Percentiles rank a stretch among this genome's conserved stretches.
These are phyloP conservation scores for Elgonia sp. DNA, from an alignment of 2,888 invertebrate genomes.

Conservation along the genomic window DNA sequence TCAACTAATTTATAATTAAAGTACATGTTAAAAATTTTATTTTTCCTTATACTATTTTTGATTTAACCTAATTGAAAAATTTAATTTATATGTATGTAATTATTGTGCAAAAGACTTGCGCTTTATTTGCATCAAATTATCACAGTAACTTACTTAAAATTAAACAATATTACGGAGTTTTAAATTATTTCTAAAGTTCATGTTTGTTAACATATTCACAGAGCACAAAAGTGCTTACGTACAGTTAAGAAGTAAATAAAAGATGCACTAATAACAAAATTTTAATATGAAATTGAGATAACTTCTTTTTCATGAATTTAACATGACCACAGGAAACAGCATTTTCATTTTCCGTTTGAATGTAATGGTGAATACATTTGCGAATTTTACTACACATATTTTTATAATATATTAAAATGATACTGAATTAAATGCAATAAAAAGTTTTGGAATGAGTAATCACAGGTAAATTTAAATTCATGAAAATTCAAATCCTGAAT, in stretches of 20 bases:
- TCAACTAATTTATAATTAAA: no score
- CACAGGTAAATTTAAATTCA: neutral
- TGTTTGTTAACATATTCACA: neutral
- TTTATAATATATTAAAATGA: slow-evolving; percentile 5
- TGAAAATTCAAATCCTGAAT: neutral
- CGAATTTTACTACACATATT: neutral
- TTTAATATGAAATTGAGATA: slow-evolving; percentile 7
- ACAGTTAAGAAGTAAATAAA: slow-evolving; percentile 1
- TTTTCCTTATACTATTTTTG: no score
- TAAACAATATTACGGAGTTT: neutral
- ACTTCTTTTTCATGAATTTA: slow-evolving; percentile 8
- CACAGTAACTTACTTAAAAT: neutral
- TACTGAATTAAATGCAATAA: slow-evolving; percentile 3
- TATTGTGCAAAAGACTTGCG: no score
- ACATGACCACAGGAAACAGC: slow-evolving; percentile 8
- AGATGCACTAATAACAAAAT: neutral
- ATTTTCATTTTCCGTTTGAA: slow-evolving; percentile 1
- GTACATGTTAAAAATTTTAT: no score
- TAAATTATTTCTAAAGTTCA: neutral
- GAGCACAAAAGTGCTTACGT: neutral
- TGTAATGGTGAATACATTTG: slow-evolving; percentile 8
- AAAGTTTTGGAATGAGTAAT: neutral
- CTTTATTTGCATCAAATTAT: neutral
- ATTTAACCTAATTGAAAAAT: no score
- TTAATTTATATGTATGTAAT: no score